Evolutionary conservation across 1,140 invertebrate genomes (phyloP).

Genomic region (Phymastichus coffea): DNA sequence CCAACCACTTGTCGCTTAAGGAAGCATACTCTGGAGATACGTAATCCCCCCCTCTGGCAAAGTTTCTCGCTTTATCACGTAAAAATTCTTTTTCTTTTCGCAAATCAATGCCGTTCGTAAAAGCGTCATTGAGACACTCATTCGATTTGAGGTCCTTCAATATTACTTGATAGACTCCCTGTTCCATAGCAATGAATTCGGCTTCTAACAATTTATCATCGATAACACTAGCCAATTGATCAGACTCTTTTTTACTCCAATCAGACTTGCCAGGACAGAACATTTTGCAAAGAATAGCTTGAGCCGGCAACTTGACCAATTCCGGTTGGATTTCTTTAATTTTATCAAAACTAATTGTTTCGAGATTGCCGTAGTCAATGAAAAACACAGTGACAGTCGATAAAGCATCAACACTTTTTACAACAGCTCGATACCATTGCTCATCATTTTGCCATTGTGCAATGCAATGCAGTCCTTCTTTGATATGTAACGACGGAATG

Average conservation of each 20-base stretch:
- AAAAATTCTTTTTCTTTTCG: slow-evolving; percentile 31
- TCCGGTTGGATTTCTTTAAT: slow-evolving; percentile 46
- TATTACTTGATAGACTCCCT: slow-evolving; percentile 42
- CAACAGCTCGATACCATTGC: slow-evolving; percentile 59
- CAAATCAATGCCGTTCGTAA: slow-evolving; percentile 36
- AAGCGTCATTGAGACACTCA: slow-evolving; percentile 46
- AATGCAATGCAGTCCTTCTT: slow-evolving; percentile 45
- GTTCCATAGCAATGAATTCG: slow-evolving; percentile 44
- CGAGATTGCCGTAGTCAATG: slow-evolving; percentile 61
- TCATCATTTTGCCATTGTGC: slow-evolving; percentile 59
- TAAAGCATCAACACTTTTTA: slow-evolving; percentile 46
- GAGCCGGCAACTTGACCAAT: slow-evolving; percentile 40
- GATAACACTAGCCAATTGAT: slow-evolving; percentile 30
- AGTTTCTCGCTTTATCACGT: slow-evolving; percentile 10
- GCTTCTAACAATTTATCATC: slow-evolving; percentile 38
- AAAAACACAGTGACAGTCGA: slow-evolving; percentile 50
- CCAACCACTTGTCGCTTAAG: slow-evolving; percentile 45
- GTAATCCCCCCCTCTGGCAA: not conserved
- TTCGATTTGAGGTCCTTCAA: slow-evolving; percentile 32
- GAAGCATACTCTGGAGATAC: slow-evolving; percentile 44
- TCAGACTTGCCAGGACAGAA: slow-evolving; percentile 33
- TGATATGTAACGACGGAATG: too few relatives aligned
- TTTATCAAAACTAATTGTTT: slow-evolving; percentile 37
- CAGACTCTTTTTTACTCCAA: slow-evolving; percentile 34
- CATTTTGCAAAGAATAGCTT: slow-evolving; percentile 50